A percentile compares a stretch with the other conserved stretches of the same genome.
These are phyloP conservation scores for Eidolon dupreanum DNA, from an alignment of 2,797 vertebrate genomes.

Conservation along the genomic window DNA sequence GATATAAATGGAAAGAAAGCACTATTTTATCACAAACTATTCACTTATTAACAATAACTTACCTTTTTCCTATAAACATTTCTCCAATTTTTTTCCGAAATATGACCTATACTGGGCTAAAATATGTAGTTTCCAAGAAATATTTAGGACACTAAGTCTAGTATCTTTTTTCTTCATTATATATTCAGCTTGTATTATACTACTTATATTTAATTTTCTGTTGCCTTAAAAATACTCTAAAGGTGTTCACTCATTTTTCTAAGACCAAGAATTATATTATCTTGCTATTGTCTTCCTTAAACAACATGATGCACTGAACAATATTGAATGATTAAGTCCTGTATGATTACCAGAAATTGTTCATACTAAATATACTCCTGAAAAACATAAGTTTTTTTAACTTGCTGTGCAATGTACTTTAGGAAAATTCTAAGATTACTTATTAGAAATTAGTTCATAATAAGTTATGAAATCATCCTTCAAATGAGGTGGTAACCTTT, in stretches of 20 bases:
- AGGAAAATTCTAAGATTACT: not conserved
- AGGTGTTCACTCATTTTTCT: not conserved
- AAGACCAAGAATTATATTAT: not conserved
- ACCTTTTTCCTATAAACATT: conserved; percentile 1
- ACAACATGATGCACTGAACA: not conserved
- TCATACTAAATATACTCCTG: not conserved
- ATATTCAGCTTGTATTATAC: not conserved
- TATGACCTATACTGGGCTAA: not conserved
- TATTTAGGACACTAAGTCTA: not conserved
- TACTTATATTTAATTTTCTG: conserved; percentile 14
- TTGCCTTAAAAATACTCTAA: not conserved
- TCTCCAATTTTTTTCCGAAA: conserved; percentile 14
- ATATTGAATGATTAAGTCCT: not conserved
- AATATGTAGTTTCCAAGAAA: conserved; percentile 41
- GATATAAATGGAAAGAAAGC: conserved; percentile 7
- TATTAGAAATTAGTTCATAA: not conserved
- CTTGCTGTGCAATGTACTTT: not conserved
- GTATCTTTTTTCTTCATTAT: not conserved
- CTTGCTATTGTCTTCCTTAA: not conserved
- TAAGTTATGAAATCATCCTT: not conserved
- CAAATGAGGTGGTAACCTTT: not conserved
- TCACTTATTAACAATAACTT: not conserved
- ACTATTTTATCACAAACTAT: conserved; percentile 8
- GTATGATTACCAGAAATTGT: not conserved
- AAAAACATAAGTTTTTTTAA: not conserved